A percentile compares a stretch with the other conserved stretches of the same genome.
Evolutionary conservation across 2,797 vertebrate genomes (phyloP).

Genomic region (Masticophis lateralis): DNA sequence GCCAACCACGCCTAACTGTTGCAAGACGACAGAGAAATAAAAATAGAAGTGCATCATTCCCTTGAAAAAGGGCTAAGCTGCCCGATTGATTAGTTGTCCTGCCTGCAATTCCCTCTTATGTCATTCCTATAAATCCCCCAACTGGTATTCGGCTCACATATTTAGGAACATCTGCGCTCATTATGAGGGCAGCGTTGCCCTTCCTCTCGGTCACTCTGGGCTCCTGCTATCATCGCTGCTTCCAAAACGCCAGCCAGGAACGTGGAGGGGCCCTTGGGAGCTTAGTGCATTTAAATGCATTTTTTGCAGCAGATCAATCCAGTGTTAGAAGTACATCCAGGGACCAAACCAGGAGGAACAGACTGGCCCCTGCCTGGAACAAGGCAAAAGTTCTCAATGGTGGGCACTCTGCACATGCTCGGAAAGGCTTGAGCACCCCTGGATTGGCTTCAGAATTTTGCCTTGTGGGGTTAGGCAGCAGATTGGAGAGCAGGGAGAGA

Average conservation of each 20-base stretch:
- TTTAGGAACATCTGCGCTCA: background rate
- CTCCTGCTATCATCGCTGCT: background rate
- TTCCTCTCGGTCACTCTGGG: background rate
- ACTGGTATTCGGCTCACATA: background rate
- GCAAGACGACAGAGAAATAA: background rate
- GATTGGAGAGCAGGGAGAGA: background rate
- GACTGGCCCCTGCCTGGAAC: background rate
- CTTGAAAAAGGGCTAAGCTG: background rate
- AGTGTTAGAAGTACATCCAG: background rate
- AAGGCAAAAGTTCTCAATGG: background rate
- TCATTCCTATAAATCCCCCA: background rate
- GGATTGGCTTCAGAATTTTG: background rate
- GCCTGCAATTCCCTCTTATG: background rate
- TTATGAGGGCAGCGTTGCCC: fast-evolving
- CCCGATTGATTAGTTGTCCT: background rate
- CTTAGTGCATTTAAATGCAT: background rate
- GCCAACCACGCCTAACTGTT: background rate
- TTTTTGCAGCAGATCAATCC: background rate
- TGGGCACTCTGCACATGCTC: background rate
- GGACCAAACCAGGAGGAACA: background rate
- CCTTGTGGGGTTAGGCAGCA: background rate
- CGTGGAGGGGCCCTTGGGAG: fast-evolving
- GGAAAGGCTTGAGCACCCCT: background rate
- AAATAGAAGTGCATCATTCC: background rate
- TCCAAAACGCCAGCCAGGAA: background rate